phyloP scores from a whole-genome alignment of 2,113 vertebrate genomes.

The Opisthocomus hoazin region DNA sequence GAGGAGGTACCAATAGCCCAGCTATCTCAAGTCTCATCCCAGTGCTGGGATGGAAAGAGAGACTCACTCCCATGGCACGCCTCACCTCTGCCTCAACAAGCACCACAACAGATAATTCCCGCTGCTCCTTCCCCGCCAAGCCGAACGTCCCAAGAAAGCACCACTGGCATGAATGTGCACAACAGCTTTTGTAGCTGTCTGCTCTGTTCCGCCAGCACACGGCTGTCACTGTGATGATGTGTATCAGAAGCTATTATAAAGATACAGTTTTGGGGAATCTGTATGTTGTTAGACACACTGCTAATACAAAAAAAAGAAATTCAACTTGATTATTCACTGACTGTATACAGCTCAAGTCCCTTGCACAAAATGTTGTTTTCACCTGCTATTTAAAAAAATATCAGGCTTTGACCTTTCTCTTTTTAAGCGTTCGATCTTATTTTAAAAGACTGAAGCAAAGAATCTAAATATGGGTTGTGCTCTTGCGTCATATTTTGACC shows the following conservation, averaged over 20 bases:
- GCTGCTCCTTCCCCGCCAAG: background rate
- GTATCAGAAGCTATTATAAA: background rate
- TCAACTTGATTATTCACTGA: background rate
- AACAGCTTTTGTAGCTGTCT: background rate
- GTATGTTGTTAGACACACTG: background rate
- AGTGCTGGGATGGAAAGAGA: background rate
- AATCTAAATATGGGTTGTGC: background rate
- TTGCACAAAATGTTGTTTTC: background rate
- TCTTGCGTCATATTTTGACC: background rate
- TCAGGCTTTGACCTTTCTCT: background rate
- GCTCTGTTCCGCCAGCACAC: background rate
- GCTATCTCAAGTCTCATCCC: background rate
- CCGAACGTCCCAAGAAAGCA: background rate
- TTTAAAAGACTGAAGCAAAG: background rate
- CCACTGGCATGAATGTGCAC: background rate
- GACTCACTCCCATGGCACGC: background rate
- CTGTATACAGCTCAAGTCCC: background rate
- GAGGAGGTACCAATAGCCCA: background rate
- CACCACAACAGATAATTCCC: background rate
- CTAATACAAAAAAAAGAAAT: conserved; percentile 6
- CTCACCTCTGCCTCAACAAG: background rate
- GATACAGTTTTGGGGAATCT: background rate
- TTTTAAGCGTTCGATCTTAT: background rate
- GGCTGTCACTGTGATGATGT: background rate
- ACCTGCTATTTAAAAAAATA: conserved; percentile 14